These are phyloP conservation scores for Rissa tridactyla DNA, from an alignment of 2,113 vertebrate genomes.

Conservation along the genomic window DNA sequence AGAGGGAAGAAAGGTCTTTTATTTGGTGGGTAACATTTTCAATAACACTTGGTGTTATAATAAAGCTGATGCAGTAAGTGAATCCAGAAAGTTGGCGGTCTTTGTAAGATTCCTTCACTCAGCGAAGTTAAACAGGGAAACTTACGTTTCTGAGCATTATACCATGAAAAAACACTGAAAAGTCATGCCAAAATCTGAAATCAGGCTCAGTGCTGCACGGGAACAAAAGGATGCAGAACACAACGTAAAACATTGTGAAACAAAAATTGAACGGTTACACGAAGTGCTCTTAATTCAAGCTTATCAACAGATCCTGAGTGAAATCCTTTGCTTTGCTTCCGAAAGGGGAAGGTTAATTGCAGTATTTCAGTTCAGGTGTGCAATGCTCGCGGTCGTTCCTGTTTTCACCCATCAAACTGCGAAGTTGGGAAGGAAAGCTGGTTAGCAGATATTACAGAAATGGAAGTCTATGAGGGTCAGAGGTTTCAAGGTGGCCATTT, in stretches of 20 bases:
- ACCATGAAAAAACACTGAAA: neutral
- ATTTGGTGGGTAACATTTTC: slow-evolving; percentile 1
- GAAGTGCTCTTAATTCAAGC: neutral
- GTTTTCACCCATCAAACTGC: neutral
- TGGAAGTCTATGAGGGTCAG: neutral
- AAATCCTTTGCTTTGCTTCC: neutral
- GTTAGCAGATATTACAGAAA: neutral
- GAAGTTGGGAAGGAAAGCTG: neutral
- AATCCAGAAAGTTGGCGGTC: neutral
- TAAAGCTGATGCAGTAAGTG: slow-evolving; percentile 5
- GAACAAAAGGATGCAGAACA: neutral
- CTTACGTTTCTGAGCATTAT: neutral
- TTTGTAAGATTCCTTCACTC: neutral
- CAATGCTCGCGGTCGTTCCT: neutral
- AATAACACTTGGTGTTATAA: neutral
- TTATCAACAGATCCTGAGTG: neutral
- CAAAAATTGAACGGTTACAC: neutral
- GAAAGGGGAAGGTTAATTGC: neutral
- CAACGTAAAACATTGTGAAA: neutral
- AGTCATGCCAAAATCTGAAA: neutral
- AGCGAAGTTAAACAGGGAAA: neutral
- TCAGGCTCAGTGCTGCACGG: fast-evolving
- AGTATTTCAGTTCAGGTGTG: neutral
- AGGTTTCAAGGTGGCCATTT: neutral
- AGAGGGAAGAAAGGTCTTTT: slow-evolving; percentile 14